phyloP scores from a whole-genome alignment of 2,113 vertebrate species.

The Cariama cristata region DNA sequence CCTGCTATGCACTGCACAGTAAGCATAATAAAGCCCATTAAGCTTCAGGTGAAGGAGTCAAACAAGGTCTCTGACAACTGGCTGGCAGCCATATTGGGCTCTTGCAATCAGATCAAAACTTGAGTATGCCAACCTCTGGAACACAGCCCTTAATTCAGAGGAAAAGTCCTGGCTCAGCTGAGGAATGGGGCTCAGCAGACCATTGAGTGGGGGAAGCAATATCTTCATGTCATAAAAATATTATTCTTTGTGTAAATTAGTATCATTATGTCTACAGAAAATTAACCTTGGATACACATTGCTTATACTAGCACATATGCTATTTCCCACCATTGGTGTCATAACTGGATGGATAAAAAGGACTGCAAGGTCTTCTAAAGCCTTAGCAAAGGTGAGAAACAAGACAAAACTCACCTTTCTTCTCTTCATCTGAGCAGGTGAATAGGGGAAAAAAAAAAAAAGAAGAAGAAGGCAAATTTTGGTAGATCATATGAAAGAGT shows the following conservation, averaged over 20 bases:
- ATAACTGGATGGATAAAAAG: background rate
- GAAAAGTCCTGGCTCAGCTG: background rate
- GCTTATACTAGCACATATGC: background rate
- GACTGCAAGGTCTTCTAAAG: background rate
- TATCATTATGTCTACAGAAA: background rate
- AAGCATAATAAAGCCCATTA: conserved; percentile 36
- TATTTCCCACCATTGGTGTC: background rate
- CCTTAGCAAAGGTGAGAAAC: background rate
- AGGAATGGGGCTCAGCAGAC: background rate
- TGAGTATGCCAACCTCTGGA: background rate
- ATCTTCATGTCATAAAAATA: background rate
- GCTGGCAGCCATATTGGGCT: conserved; percentile 3
- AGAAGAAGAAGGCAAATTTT: accelerated
- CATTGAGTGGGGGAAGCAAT: background rate
- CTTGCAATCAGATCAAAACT: background rate
- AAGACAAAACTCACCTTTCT: background rate
- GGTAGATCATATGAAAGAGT: background rate
- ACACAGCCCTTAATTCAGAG: background rate
- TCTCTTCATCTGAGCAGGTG: background rate
- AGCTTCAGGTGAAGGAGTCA: conserved; percentile 37
- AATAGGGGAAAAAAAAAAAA: background rate
- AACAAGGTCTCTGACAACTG: conserved; percentile 26
- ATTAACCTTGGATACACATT: background rate
- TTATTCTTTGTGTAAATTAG: background rate
- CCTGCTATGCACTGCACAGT: background rate